A percentile compares a stretch with the other conserved stretches of the same genome.
Evolutionary conservation across 2,113 vertebrate genomes (phyloP).

Genomic region (Echinops telfairi): DNA sequence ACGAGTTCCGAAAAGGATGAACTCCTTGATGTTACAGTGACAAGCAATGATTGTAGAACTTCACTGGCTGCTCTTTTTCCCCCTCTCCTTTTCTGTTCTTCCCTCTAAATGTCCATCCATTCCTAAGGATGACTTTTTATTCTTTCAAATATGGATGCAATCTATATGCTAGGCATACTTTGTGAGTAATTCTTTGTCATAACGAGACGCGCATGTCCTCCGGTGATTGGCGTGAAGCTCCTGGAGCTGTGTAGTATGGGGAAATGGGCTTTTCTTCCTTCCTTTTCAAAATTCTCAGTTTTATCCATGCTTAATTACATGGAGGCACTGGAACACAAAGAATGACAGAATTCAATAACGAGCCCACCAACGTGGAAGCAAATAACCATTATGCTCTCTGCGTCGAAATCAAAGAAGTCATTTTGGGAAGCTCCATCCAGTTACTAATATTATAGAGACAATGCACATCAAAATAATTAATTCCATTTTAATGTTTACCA

Average conservation of each 20-base stretch:
- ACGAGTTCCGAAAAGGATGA: conserved; percentile 76
- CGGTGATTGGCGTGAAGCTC: conserved; percentile 75
- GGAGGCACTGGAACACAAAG: conserved; percentile 56
- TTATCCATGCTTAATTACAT: conserved; percentile 64
- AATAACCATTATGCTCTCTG: not conserved
- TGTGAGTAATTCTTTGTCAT: conserved; percentile 85
- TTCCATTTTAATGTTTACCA: conserved; percentile 1
- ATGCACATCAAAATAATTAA: conserved; percentile 28
- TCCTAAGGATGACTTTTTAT: conserved; percentile 69
- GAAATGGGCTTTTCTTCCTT: conserved; percentile 70
- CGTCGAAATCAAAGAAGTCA: conserved; percentile 57
- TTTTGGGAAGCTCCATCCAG: conserved; percentile 26
- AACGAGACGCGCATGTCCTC: conserved; percentile 81
- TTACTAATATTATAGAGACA: conserved; percentile 35
- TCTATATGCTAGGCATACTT: conserved; percentile 83
- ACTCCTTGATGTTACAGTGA: conserved; percentile 68
- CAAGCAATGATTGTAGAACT: conserved; percentile 74
- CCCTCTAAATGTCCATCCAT: conserved; percentile 76
- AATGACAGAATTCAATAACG: conserved; percentile 67
- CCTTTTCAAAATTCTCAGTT: conserved; percentile 68
- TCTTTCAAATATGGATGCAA: conserved; percentile 83
- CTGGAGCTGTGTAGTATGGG: conserved; percentile 74
- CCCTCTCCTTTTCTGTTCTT: not conserved
- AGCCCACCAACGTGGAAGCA: conserved; percentile 2
- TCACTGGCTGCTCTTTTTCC: conserved; percentile 38